Base-by-base conservation (phyloP, 2,113 vertebrate genomes). In the Takifugu flavidus region DNA sequence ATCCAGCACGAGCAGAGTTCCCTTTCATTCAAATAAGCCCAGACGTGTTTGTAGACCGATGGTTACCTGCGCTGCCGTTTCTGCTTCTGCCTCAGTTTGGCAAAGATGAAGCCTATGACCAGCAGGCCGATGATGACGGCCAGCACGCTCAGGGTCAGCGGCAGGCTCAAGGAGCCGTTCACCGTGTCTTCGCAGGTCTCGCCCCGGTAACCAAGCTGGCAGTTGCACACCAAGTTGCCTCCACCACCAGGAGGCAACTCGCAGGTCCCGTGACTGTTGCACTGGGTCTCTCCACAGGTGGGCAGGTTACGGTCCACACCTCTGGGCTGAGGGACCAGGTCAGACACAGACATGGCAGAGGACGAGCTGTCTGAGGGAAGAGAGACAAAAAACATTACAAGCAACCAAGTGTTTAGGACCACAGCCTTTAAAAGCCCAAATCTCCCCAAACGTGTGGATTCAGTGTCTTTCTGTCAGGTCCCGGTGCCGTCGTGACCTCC, bases 191-290 rank as follows among this genome's bases (percentile, higher is more conserved):
- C 74, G 0, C 95, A 98, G 79, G 59, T 86, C 15, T 91, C 57
- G 0, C 94, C 93, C 0, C 2, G 69, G 20, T 94, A 94, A 43
- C 91, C 94, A 70, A 91, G 64, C 2, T 79, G 28, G 0, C 95
- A 98, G 6, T 87, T 77, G 26, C 95, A 98, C 0, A 25, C 87
- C 3, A 88, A 63, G 5, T 1, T 29, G 0, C 55, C 54, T 0
- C 87, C 86, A 42, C 89, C 85, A 0, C 65, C 79, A 0, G 6
- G 2, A 4, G 69, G 58, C 0, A 75, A 0, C 25, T 80, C 73
- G 0, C 96, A 95, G 5, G 60, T 53, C 0, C 94, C 94, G 0
- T 49, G 88, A 52, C 85, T 72, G 4, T 75, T 87, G 54, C 95
- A 97, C 0, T 56, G 80, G 10, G 82, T 65, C 0, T 86, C 86